These are phyloP conservation scores for Oreochromis aureus DNA, from an alignment of 2,113 vertebrate species.

Conservation along the genomic window DNA sequence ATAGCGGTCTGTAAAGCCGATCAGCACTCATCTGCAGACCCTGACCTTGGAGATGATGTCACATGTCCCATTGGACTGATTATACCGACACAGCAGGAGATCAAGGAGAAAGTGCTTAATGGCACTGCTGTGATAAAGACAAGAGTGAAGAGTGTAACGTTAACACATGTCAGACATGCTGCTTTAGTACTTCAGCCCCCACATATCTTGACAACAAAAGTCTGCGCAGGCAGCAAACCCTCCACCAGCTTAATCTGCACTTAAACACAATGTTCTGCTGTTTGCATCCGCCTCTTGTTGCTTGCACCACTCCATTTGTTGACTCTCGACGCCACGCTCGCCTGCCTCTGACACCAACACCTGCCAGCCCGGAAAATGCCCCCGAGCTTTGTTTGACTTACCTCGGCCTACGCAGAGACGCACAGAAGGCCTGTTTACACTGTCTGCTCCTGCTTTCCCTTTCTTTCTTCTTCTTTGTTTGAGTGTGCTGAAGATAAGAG, in stretches of 20 bases:
- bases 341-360: constrained; percentile 68
- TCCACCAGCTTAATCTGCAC: background rate
- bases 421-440: constrained; percentile 57
- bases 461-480: constrained; percentile 53
- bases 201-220: background rate
- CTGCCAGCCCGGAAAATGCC: constrained; percentile 61
- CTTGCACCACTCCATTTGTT: constrained; percentile 17
- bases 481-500: constrained; percentile 71
- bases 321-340: constrained; percentile 48
- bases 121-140: background rate
- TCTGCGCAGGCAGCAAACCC: background rate
- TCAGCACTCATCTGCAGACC: background rate
- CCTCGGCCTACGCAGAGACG: constrained; percentile 41
- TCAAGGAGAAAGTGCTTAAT: background rate
- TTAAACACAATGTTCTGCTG: background rate
- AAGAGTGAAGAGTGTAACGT: background rate
- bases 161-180: background rate
- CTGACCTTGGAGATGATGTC: background rate
- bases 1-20: background rate
- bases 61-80: background rate
- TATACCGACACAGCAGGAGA: background rate
- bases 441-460: constrained; percentile 10
- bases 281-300: background rate
- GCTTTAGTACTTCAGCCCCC: background rate
- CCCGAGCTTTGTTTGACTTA: constrained; percentile 75